Conservation (phyloP, 2,113 vertebrate genomes). For the Petaurus breviceps region DNA sequence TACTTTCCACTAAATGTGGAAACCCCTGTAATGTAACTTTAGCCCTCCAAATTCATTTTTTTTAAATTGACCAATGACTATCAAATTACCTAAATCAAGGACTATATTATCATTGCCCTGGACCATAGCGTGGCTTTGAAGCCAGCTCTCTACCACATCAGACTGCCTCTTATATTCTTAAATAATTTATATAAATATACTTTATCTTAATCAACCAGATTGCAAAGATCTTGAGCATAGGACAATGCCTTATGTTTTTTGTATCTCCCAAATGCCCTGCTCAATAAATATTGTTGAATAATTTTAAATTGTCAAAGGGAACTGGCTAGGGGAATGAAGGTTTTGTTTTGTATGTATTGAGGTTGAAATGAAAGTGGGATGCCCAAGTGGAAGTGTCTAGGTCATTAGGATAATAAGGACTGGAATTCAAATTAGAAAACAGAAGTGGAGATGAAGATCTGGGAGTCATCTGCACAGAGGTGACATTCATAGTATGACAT, state of each 20-base stretch:
- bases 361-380: not conserved
- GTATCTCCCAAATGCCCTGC: not conserved
- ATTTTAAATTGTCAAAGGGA: not conserved
- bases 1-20: not conserved
- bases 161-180: not conserved
- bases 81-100: not conserved
- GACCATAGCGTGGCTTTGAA: not conserved
- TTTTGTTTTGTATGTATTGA: not conserved
- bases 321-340: no score
- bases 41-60: not conserved
- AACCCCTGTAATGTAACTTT: not conserved
- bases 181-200: fast-evolving
- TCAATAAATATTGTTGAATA: fast-evolving
- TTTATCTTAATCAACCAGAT: not conserved
- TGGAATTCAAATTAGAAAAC: not conserved
- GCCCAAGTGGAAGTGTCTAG: not conserved
- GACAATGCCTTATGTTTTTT: fast-evolving
- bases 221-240: not conserved
- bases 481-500: fast-evolving
- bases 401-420: not conserved
- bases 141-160: not conserved
- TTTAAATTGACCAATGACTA: not conserved
- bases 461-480: not conserved
- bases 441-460: not conserved
- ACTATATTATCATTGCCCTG: no score